These are phyloP conservation scores for Liolophura sinensis DNA, from an alignment of 1,140 invertebrate species.

Conservation along the genomic window DNA sequence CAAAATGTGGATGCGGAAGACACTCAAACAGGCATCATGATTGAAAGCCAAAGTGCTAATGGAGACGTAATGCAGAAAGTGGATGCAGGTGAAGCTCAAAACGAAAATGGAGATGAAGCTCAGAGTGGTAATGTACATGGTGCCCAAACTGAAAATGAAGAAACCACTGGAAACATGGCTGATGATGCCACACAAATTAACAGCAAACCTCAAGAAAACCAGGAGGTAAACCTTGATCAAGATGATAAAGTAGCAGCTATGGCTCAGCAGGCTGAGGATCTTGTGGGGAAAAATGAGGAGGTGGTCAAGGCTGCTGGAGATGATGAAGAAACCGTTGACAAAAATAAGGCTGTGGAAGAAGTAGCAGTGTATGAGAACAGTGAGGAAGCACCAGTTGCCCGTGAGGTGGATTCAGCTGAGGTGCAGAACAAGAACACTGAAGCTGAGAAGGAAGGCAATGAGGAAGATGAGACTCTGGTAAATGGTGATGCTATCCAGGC, in stretches of 20 bases:
- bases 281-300: not conserved
- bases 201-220: constrained; percentile 5
- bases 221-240: constrained; percentile 14
- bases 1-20: too few relatives aligned
- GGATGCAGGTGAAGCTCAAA: too few relatives aligned
- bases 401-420: not conserved
- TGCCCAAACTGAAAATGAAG: too few relatives aligned
- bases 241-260: not conserved
- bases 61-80: too few relatives aligned
- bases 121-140: too few relatives aligned
- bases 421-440: constrained; percentile 1
- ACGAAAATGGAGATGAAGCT: too few relatives aligned
- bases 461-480: not conserved
- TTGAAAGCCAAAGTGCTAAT: too few relatives aligned
- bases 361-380: constrained; percentile 3
- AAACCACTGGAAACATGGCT: too few relatives aligned
- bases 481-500: not conserved
- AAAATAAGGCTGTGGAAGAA: not conserved
- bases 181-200: too few relatives aligned
- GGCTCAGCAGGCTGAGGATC: not conserved
- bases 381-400: constrained; percentile 5
- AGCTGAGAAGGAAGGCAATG: not conserved
- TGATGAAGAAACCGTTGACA: not conserved
- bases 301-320: not conserved
- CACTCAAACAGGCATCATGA: too few relatives aligned